phyloP scores from a whole-genome alignment of 2,113 vertebrate species.

The Phasianus colchicus region DNA sequence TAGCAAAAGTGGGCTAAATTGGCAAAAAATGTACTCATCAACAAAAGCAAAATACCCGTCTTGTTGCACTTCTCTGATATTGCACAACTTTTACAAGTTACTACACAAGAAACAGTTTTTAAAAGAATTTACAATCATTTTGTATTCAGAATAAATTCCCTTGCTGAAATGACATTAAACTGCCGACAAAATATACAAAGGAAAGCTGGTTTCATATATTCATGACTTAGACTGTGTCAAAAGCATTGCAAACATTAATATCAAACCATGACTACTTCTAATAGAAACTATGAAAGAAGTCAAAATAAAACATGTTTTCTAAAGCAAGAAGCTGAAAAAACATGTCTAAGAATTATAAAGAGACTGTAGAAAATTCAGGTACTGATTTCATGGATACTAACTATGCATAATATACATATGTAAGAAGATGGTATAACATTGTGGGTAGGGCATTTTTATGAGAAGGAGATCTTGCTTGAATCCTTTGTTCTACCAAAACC shows the following conservation, averaged over 20 bases:
- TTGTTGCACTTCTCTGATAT: neutral
- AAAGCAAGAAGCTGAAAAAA: constrained; percentile 22
- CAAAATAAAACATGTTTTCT: constrained; percentile 48
- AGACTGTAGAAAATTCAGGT: constrained; percentile 32
- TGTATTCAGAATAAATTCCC: constrained; percentile 63
- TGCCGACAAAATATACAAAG: constrained; percentile 44
- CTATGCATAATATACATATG: neutral
- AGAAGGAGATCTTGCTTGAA: neutral
- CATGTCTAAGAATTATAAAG: neutral
- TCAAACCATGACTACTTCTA: constrained; percentile 63
- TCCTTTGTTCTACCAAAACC: neutral
- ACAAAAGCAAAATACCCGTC: neutral
- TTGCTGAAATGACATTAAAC: constrained; percentile 53
- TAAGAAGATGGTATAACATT: constrained; percentile 15
- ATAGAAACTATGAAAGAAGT: constrained; percentile 22
- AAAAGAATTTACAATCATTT: neutral
- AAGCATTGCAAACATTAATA: constrained; percentile 54
- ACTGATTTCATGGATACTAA: constrained; percentile 55
- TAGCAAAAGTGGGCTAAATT: neutral
- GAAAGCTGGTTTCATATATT: constrained; percentile 45
- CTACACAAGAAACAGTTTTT: neutral
- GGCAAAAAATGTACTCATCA: neutral
- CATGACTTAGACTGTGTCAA: constrained; percentile 43
- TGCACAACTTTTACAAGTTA: constrained; percentile 9
- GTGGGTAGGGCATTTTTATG: neutral